phyloP scores from a whole-genome alignment of 2,113 vertebrate genomes.

The Perca schrenkii region DNA sequence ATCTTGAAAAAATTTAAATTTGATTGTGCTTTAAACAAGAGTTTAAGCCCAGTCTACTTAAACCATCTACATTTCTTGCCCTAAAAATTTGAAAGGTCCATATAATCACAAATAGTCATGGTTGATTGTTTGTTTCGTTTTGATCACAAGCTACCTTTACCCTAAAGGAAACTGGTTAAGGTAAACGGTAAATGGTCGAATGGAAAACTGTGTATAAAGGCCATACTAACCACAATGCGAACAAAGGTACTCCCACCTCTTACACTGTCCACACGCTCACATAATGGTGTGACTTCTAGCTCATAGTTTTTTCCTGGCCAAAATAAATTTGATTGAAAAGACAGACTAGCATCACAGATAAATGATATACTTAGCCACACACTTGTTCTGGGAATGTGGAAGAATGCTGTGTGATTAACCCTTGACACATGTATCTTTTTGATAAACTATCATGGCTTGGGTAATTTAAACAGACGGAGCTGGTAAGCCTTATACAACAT shows the following conservation, averaged over 20 bases:
- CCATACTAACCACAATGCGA: neutral
- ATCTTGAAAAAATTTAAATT: neutral
- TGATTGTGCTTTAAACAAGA: neutral
- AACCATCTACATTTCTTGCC: neutral
- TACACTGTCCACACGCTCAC: neutral
- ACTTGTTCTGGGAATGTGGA: neutral
- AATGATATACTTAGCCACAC: neutral
- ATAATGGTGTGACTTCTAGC: neutral
- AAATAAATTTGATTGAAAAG: neutral
- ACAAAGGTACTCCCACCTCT: neutral
- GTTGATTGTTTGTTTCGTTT: neutral
- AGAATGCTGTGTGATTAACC: neutral
- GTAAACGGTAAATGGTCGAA: neutral
- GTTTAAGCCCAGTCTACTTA: neutral
- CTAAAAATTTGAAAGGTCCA: neutral
- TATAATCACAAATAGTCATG: neutral
- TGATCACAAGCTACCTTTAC: neutral
- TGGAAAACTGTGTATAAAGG: neutral
- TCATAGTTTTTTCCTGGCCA: neutral
- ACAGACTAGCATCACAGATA: neutral
- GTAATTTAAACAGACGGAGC: no score
- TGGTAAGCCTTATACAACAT: no score
- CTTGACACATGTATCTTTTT: neutral
- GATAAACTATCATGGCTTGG: neutral
- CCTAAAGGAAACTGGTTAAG: neutral